phyloP scores from a whole-genome alignment of 2,797 vertebrate genomes.

The Stomatorhinus walkeri region DNA sequence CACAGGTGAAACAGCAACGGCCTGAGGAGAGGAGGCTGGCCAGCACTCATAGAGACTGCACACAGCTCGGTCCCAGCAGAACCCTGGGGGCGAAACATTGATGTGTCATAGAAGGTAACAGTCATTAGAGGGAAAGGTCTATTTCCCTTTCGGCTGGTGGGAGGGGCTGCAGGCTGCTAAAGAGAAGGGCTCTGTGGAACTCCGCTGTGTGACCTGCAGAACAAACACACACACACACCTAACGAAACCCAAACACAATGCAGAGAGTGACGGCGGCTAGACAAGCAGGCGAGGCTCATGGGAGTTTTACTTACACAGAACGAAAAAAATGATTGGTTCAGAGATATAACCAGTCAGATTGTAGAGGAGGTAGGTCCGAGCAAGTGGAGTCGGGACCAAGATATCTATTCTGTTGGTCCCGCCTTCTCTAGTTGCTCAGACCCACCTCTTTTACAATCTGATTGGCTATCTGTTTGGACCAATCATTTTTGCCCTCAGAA shows the following conservation, averaged over 20 bases:
- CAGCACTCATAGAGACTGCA: neutral
- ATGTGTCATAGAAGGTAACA: neutral
- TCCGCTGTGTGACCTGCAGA: neutral
- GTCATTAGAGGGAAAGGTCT: neutral
- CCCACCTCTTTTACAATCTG: neutral
- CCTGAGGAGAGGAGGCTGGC: neutral
- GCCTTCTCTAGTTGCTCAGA: neutral
- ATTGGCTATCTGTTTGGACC: neutral
- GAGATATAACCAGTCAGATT: neutral
- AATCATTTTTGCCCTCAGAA: neutral
- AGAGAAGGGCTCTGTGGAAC: neutral
- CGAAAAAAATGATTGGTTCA: neutral
- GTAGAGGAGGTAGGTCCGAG: neutral
- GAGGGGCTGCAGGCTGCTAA: neutral
- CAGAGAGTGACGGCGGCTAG: neutral
- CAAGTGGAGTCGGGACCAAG: neutral
- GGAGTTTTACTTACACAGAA: neutral
- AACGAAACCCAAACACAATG: neutral
- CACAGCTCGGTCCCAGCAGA: neutral
- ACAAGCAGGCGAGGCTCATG: neutral
- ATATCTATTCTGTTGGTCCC: neutral
- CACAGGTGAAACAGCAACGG: neutral
- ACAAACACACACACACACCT: neutral
- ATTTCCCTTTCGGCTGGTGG: neutral
- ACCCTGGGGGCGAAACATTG: neutral